Base-by-base conservation (phyloP, 2,888 invertebrate genomes). In the Caenorhabditis virilis region DNA sequence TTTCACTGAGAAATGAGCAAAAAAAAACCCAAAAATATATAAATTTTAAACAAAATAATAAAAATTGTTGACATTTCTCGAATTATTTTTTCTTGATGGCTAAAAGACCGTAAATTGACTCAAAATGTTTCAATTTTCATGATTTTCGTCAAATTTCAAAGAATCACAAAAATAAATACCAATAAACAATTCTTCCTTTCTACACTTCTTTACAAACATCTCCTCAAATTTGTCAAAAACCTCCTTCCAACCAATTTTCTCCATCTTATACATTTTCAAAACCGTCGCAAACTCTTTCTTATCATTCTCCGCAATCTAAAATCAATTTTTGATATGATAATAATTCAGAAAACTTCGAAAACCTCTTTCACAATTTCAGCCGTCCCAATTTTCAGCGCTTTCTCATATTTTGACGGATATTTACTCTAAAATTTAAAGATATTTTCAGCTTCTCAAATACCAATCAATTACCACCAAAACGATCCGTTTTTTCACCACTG, bases 281-380 rank as follows among this genome's bases (percentile, higher is more conserved):
- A 57, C 51, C 5, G 52, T 42, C 1, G 47, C 52, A 22, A 62
- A 62, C 18, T 56, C 52, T 18, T 53, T 57, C 33, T 62, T 56
- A 41, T 61, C 50, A 2, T 49, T 50, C 2, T 49, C 43, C 0
- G 49, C 26, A 43, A 61, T 49, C 60, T 61, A 49, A 13, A 60
- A 59, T n/a, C 35, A 23, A 9, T 27, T 30, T 6, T 35, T n/a
- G 5, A 22, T 16, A 41, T 13, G 23, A 30, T 11, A 5, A 41
- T 13, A 23, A 27, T 11, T 2, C 20, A 22, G 3, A 15, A 18
- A 33, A 11, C 6, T 27, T 22, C 11, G 7, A 30, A 41, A 18
- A 61, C 55, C 6, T 48, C 41, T 47, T 55, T 45, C 9, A 56
- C 25, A 2, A 62, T 27, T 18, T 56, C 39, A 1, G 52, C 45